phyloP scores from a whole-genome alignment of 2,797 vertebrate genomes.

The Smutsia gigantea region DNA sequence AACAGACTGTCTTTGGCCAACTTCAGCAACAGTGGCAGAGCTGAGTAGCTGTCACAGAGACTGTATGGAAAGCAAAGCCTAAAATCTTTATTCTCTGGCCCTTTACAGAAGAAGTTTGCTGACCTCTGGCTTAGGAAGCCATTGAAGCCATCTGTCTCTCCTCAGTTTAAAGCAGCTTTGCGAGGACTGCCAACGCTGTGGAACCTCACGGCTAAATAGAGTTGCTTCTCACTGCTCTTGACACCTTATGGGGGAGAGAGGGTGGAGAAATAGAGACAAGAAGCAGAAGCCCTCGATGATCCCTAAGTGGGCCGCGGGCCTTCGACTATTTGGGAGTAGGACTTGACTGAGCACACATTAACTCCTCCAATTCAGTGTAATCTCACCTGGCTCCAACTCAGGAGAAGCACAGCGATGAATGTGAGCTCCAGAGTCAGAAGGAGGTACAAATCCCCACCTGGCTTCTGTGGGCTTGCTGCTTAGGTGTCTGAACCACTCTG shows the following conservation, averaged over 20 bases:
- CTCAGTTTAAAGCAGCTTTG: background rate
- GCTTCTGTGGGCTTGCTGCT: too few relatives aligned
- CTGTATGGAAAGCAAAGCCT: background rate
- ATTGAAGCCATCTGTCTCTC: background rate
- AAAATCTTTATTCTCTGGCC: background rate
- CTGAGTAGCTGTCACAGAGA: background rate
- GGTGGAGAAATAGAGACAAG: background rate
- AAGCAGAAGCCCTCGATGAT: background rate
- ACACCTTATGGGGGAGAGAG: background rate
- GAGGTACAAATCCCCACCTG: background rate
- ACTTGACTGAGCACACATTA: background rate
- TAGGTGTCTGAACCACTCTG: background rate
- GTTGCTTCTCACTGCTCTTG: background rate
- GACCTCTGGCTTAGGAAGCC: background rate
- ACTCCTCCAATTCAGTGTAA: background rate
- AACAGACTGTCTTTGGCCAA: background rate
- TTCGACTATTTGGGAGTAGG: background rate
- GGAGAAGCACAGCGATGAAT: too few relatives aligned
- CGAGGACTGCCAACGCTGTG: rapidly evolving
- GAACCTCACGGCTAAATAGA: rapidly evolving
- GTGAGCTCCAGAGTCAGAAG: background rate
- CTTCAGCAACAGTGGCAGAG: too few relatives aligned
- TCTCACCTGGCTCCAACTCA: background rate
- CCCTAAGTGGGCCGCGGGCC: background rate
- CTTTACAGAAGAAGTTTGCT: rapidly evolving